A percentile compares a stretch with the other conserved stretches of the same genome.
Evolutionary conservation across 2,888 invertebrate genomes (phyloP).

Genomic region (Tuberolachnus salignus): DNA sequence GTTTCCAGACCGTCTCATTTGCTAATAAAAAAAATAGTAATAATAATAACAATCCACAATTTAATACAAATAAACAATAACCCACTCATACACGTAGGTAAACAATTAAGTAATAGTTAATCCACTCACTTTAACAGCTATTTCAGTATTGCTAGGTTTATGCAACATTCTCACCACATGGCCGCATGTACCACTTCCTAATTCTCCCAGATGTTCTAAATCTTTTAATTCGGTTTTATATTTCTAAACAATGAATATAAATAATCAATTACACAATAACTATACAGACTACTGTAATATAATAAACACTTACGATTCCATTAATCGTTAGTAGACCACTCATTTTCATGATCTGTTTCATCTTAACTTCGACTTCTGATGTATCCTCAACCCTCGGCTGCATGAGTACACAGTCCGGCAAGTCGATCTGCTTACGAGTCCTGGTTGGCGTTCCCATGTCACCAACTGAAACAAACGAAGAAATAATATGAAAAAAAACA

Average conservation of each 20-base stretch:
- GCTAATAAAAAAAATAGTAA: constrained; percentile 65
- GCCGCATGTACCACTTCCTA: constrained; percentile 95
- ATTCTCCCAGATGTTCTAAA: constrained; percentile 82
- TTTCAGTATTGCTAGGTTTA: constrained; percentile 80
- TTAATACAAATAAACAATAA: too few relatives aligned
- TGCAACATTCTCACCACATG: constrained; percentile 97
- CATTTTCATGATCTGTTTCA: constrained; percentile 91
- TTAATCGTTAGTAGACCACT: constrained; percentile 88
- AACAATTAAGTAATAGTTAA: not conserved
- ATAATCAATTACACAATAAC: not conserved
- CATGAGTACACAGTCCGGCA: constrained; percentile 65
- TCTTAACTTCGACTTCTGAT: constrained; percentile 74
- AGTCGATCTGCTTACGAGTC: constrained; percentile 65
- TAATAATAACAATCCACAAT: too few relatives aligned
- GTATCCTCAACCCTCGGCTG: constrained; percentile 59
- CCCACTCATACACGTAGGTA: not conserved
- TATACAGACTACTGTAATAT: not conserved
- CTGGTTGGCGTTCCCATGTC: constrained; percentile 66
- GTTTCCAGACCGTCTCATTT: constrained; percentile 97
- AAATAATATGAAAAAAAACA: constrained; percentile 40
- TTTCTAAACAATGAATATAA: constrained; percentile 63
- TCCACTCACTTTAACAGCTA: constrained; percentile 85
- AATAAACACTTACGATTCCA: constrained; percentile 65
- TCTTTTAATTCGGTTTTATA: constrained; percentile 84
- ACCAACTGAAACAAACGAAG: constrained; percentile 62